phyloP scores from a whole-genome alignment of 2,888 invertebrate species.

The Trichacis sp. region DNA sequence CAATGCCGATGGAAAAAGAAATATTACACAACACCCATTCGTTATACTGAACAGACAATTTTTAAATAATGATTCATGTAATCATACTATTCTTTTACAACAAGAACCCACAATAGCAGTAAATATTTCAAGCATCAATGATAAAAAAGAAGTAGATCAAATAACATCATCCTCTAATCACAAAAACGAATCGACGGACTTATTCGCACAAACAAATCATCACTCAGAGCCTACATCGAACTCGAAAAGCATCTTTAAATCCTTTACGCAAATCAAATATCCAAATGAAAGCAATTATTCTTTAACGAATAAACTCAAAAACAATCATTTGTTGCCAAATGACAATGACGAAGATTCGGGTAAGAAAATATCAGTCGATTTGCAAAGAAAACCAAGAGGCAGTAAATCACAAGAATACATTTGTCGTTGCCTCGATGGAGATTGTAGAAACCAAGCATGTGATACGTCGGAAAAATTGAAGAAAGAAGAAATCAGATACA shows the following conservation, averaged over 20 bases:
- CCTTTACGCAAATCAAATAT: conserved; percentile 17
- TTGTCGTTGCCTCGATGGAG: conserved; percentile 48
- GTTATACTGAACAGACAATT: neutral
- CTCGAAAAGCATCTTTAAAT: conserved; percentile 15
- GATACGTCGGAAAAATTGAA: neutral
- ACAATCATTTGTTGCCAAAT: neutral
- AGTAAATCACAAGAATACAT: conserved; percentile 41
- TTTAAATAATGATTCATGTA: neutral
- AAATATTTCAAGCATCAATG: conserved; percentile 14
- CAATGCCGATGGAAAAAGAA: neutral
- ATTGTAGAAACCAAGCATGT: conserved; percentile 18
- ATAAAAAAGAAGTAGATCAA: conserved; percentile 15
- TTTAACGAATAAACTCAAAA: conserved; percentile 8
- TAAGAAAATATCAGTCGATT: neutral
- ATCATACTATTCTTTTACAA: neutral
- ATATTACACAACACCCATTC: neutral
- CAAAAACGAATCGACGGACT: conserved; percentile 3
- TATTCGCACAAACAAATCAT: conserved; percentile 11
- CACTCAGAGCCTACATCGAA: conserved; percentile 16
- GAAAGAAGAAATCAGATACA: conserved; percentile 12
- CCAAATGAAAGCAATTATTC: conserved; percentile 18
- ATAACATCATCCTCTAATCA: conserved; percentile 22
- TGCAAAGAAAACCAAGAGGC: neutral
- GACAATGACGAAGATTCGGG: neutral
- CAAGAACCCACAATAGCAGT: conserved; percentile 11